Evolutionary conservation across 2,888 invertebrate genomes (phyloP), one percentile per base, ranked within the genome.

Genomic region (Thecophora atra): DNA sequence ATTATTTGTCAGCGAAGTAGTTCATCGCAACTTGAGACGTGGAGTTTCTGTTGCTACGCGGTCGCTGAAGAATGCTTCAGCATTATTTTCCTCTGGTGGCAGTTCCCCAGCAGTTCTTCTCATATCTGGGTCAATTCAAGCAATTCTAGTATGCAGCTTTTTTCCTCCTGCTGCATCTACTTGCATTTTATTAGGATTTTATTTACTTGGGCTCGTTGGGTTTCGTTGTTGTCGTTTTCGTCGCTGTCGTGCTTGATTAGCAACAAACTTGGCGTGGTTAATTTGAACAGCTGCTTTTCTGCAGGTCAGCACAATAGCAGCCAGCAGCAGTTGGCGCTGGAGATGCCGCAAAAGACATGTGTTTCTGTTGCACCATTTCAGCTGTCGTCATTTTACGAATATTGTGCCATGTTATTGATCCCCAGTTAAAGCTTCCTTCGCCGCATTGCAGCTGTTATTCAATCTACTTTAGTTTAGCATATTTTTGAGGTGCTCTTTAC

Each of bases 51-150:
- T 30, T 30, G 37, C 11, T 37, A 11, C 11, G 6, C 37, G 37
- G 37, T 37, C 11, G 37, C 11, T 37, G 37, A 37, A 11, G 37
- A 37, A 47, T n/a, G 47, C 47, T 47, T n/a, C 17, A n/a, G 47
- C n/a, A 26, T 60, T n/a, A n/a, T 60, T 17, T 60, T 30, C 17
- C 17, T 7, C 7, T 64, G 24, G 7, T 21, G 26, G 24, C 26
- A 17, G 11, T 19, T 15, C 44, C n/a, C n/a, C 21, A 44, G 11
- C 63, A 42, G n/a, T 30, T 47, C 24, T 64, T 44, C 47, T 21
- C 21, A 47, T 64, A 64, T 26, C 44, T 64, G 15, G 64, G 64
- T 64, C 64, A 64, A 44, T 64, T 64, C 17, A 44, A 44, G 64
- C 17, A 47, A 44, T 47, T 64, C 47, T 47, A 24, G 21, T 24